phyloP scores from a whole-genome alignment of 30 jellyfish, hydroid and myxozoan species.

The Cassiopea xamachana region DNA sequence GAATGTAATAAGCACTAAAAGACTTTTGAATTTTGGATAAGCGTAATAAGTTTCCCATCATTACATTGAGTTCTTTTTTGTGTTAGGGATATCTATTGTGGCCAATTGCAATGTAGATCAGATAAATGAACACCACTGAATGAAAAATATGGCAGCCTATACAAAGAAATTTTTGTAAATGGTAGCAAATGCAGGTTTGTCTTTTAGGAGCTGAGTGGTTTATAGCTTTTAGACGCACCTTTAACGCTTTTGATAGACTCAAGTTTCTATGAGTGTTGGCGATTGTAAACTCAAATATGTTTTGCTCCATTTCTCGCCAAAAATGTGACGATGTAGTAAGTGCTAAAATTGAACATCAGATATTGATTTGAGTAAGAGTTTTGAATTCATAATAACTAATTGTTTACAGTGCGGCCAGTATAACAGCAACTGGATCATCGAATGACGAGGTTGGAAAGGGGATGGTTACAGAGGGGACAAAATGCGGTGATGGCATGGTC shows the following conservation, averaged over 20 bases:
- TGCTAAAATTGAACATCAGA: too few relatives aligned
- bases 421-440: constrained; percentile 51
- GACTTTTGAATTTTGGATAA: too few relatives aligned
- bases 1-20: too few relatives aligned
- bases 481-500: constrained; percentile 91
- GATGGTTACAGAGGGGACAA: constrained; percentile 94
- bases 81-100: constrained; percentile 74
- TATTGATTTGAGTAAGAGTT: too few relatives aligned
- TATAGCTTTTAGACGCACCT: not conserved
- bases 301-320: too few relatives aligned
- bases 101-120: constrained; percentile 93
- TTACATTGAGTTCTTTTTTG: not conserved
- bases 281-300: too few relatives aligned
- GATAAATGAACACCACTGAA: constrained; percentile 47
- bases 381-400: not conserved
- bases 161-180: constrained; percentile 41
- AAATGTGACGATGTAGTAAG: too few relatives aligned
- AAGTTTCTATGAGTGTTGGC: not conserved
- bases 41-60: not conserved
- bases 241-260: not conserved
- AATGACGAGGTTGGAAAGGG: constrained; percentile 85
- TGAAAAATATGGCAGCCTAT: constrained; percentile 79
- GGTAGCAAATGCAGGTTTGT: constrained; percentile 80
- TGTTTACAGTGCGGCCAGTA: constrained; percentile 57
- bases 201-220: not conserved